Evolutionary conservation across 1,140 invertebrate genomes (phyloP).

Genomic region (Heterodera carotae): DNA sequence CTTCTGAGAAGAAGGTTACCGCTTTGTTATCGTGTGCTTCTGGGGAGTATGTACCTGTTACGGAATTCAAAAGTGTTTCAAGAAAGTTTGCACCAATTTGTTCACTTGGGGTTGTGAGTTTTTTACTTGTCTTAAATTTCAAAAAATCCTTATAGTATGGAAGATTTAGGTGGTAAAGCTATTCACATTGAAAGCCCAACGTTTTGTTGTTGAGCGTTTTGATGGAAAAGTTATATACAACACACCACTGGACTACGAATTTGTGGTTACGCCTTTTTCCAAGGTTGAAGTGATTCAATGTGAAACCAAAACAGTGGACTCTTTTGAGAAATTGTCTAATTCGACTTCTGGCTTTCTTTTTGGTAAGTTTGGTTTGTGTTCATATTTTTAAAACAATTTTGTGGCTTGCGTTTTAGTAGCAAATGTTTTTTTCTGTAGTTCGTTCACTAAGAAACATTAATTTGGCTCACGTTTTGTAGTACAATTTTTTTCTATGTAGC

Average conservation of each 20-base stretch:
- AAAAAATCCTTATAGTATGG: too few relatives aligned
- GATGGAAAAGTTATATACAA: neutral
- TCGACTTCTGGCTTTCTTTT: neutral
- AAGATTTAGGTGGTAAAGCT: neutral
- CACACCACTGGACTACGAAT: slow-evolving; percentile 1
- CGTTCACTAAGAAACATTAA: too few relatives aligned
- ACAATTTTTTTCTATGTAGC: too few relatives aligned
- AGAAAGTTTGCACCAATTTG: neutral
- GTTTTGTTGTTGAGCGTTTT: neutral
- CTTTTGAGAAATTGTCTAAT: slow-evolving; percentile 14
- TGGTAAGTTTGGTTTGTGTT: slow-evolving; percentile 8
- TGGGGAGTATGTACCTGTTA: too few relatives aligned
- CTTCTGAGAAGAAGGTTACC: too few relatives aligned
- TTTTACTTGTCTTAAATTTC: neutral
- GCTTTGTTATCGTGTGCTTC: too few relatives aligned
- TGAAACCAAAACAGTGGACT: neutral
- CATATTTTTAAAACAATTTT: too few relatives aligned
- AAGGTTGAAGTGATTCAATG: neutral
- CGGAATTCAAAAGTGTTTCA: too few relatives aligned
- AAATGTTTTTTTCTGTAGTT: too few relatives aligned
- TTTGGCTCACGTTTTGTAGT: too few relatives aligned
- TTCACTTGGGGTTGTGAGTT: neutral
- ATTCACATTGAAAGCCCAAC: neutral
- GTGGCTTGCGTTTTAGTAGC: too few relatives aligned
- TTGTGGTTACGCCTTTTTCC: neutral